Conservation (phyloP, 2,888 invertebrate genomes). For the Molanna angustata region DNA sequence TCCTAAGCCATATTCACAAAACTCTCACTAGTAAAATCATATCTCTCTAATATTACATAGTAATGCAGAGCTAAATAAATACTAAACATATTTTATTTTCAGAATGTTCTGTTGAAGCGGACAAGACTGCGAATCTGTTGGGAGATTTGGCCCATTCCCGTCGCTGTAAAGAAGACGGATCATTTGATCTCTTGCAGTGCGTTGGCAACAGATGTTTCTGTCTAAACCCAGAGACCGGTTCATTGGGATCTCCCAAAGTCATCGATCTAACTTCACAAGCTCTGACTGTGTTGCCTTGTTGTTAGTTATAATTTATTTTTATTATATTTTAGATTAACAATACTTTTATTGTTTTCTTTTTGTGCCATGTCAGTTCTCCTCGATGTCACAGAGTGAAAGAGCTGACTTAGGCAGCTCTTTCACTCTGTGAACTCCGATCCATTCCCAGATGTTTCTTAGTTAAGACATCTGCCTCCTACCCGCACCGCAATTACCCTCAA, state of each 20-base stretch:
- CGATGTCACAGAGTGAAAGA: too few relatives aligned
- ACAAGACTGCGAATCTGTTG: conserved; percentile 47
- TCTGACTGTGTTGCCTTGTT: conserved; percentile 46
- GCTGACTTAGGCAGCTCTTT: too few relatives aligned
- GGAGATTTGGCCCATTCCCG: conserved; percentile 44
- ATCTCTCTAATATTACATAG: too few relatives aligned
- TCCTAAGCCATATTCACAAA: background rate
- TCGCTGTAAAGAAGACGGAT: conserved; percentile 64
- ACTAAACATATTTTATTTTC: conserved; percentile 27
- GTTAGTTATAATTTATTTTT: conserved; percentile 44
- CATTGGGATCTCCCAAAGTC: conserved; percentile 38
- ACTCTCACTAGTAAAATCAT: too few relatives aligned
- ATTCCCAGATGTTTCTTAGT: too few relatives aligned
- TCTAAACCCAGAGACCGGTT: conserved; percentile 55
- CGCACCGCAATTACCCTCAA: too few relatives aligned
- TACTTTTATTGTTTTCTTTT: too few relatives aligned
- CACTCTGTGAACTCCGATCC: too few relatives aligned
- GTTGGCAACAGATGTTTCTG: conserved; percentile 59
- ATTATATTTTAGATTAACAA: too few relatives aligned
- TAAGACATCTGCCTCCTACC: too few relatives aligned
- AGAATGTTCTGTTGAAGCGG: conserved; percentile 60
- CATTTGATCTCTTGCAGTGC: conserved; percentile 67
- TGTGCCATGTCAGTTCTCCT: too few relatives aligned
- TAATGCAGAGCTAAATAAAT: too few relatives aligned
- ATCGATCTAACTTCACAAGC: conserved; percentile 42